Conservation (phyloP, 2,113 vertebrate genomes). For the Protomyctophum bolini region DNA sequence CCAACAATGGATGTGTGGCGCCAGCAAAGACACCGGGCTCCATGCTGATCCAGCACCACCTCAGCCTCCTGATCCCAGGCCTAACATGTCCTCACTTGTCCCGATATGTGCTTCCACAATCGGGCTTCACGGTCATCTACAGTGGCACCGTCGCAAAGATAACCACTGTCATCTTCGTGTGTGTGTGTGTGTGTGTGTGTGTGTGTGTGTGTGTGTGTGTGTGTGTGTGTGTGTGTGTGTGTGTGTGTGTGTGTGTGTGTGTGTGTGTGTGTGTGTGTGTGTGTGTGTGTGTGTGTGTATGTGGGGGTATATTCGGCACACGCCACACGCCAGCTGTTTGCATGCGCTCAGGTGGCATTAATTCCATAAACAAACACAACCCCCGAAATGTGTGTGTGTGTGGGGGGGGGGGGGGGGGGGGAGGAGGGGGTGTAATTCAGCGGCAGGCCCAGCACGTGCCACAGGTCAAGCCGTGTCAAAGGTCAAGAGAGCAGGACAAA, state of each 20-base stretch:
- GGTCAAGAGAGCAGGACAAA: not conserved
- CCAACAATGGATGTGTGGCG: conserved; percentile 15
- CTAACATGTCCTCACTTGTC: conserved; percentile 39
- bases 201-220: too few relatives aligned
- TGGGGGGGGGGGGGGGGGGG: conserved; percentile 9
- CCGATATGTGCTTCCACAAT: too few relatives aligned
- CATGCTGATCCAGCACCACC: too few relatives aligned
- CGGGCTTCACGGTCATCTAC: too few relatives aligned
- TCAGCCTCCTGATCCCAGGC: conserved; percentile 4
- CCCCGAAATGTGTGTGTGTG: conserved; percentile 29
- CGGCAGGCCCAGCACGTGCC: too few relatives aligned
- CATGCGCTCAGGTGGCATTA: conserved; percentile 11
- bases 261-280: not conserved
- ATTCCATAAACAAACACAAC: conserved; percentile 30
- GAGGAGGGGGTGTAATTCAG: conserved; percentile 1
- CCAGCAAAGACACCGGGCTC: conserved; percentile 3
- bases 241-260: not conserved
- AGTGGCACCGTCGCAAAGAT: too few relatives aligned
- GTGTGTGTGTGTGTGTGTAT: not conserved
- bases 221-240: not conserved
- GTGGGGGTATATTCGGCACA: not conserved
- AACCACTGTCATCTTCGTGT: too few relatives aligned
- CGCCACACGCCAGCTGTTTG: conserved; percentile 4
- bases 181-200: too few relatives aligned
- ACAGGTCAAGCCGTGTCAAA: too few relatives aligned